phyloP scores from a whole-genome alignment of 1,140 invertebrate species.

The Oryctes rhinoceros region DNA sequence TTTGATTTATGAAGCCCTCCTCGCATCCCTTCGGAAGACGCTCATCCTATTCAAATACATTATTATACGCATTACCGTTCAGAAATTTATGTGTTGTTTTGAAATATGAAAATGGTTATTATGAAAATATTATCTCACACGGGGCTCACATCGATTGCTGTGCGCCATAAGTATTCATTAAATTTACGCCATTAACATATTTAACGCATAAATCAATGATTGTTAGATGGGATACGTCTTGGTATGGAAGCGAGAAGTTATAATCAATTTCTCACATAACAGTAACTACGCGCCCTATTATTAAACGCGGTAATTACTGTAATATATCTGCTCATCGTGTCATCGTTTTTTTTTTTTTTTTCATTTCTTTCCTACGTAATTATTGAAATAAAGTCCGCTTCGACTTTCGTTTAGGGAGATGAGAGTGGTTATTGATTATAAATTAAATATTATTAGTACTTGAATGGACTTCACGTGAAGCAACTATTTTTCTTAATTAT shows the following conservation, averaged over 20 bases:
- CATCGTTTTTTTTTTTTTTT: slow-evolving; percentile 1
- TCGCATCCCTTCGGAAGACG: neutral
- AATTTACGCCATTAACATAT: slow-evolving; percentile 41
- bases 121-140: slow-evolving; percentile 40
- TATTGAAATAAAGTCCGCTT: slow-evolving; percentile 24
- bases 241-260: slow-evolving; percentile 46
- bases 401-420: neutral
- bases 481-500: slow-evolving; percentile 2
- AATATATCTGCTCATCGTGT: slow-evolving; percentile 19
- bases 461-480: slow-evolving; percentile 1
- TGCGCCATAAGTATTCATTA: slow-evolving; percentile 38
- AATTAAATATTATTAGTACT: slow-evolving; percentile 12
- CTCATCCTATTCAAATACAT: slow-evolving; percentile 28
- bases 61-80: slow-evolving; percentile 33
- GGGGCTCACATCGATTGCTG: neutral
- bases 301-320: slow-evolving; percentile 36
- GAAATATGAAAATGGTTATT: slow-evolving; percentile 39
- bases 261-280: slow-evolving; percentile 48
- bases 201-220: slow-evolving; percentile 42
- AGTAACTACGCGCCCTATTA: slow-evolving; percentile 40
- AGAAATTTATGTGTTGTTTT: slow-evolving; percentile 39
- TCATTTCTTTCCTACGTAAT: slow-evolving; percentile 7
- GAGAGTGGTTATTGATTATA: slow-evolving; percentile 21
- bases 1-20: slow-evolving; percentile 2
- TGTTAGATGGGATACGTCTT: slow-evolving; percentile 41